Evolutionary conservation across 2,888 invertebrate genomes (phyloP), one percentile per base, ranked within the genome.

Genomic region (Leucozona laternaria): DNA sequence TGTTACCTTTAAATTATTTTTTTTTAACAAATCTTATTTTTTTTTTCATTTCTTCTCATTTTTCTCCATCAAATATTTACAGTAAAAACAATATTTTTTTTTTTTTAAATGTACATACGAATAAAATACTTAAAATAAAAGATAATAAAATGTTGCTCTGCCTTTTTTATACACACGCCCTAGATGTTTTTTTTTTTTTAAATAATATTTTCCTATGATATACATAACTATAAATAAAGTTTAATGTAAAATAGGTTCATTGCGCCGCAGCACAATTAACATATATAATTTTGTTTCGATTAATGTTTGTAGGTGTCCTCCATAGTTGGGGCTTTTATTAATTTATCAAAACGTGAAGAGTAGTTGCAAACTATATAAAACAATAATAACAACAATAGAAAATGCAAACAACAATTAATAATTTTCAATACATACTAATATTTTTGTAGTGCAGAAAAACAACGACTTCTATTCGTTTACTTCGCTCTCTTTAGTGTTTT

Each of bases 341-440:
- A 15, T 72, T 72, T 66, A 53, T 73, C 28, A 66, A 78, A 77
- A 53, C 11, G 43, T 58, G 45, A 70, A 58, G 43, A 75, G 45
- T 66, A 80, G n/a, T 66, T 68, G 60, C 37, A 71, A 50, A 80
- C 70, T 70, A 68, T 73, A 37, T 68, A 81, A 79, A 82, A 86
- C 86, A 86, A 79, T 79, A 75, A 82, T 86, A 82, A 86, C 78
- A 81, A 85, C 81, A 48, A 77, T 68, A 85, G 76, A 78, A 68
- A 80, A 77, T 80, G 58, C 76, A 72, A 78, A 75, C 79, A 86
- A 82, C 78, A 81, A 31, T 31, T 7, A 78, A 80, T 55, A 57
- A 43, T 60, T 60, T 48, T 71, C 25, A 48, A 77, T 77, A 53
- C 13, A 77, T 71, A 53, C 17, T n/a, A 11, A 50, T 76, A 37